Evolutionary conservation across 2,888 invertebrate species (phyloP).

Genomic region (Hipparchia semele): DNA sequence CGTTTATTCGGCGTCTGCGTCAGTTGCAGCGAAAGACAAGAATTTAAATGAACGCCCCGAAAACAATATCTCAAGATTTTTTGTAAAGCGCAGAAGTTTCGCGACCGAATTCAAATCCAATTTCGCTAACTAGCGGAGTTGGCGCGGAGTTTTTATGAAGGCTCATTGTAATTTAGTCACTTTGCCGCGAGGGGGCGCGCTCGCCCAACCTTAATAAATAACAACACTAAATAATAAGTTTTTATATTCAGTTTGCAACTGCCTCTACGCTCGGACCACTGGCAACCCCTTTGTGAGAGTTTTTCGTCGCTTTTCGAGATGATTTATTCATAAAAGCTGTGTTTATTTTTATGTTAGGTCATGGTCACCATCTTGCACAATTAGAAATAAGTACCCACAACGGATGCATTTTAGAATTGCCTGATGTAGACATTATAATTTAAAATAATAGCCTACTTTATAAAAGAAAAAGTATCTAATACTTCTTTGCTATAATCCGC

Average conservation of each 20-base stretch:
- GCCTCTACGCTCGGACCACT: not conserved
- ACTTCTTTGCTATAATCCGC: too few species aligned
- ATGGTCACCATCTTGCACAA: too few species aligned
- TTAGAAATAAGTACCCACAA: not conserved
- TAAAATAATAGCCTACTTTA: too few species aligned
- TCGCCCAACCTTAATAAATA: not conserved
- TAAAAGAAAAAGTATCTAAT: too few species aligned
- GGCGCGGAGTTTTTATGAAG: slow-evolving; percentile 49
- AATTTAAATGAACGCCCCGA: slow-evolving; percentile 36
- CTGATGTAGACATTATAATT: too few species aligned
- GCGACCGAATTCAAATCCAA: slow-evolving; percentile 54
- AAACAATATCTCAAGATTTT: slow-evolving; percentile 38
- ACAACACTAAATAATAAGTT: slow-evolving; percentile 20
- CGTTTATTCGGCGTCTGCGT: not conserved
- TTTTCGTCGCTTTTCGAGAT: not conserved
- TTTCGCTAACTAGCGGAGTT: slow-evolving; percentile 53
- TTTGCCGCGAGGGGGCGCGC: slow-evolving; percentile 24
- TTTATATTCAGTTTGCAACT: not conserved
- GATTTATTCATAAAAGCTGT: not conserved
- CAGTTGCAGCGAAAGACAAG: slow-evolving; percentile 14
- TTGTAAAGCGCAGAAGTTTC: slow-evolving; percentile 33
- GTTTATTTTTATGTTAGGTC: not conserved
- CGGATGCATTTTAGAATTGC: too few species aligned
- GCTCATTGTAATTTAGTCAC: slow-evolving; percentile 48
- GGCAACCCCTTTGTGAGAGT: not conserved